Evolutionary conservation across 1,140 invertebrate species (phyloP), one percentile per base, ranked within the genome.

Genomic region (fruit fly (Drosophila melanogaster)): DNA sequence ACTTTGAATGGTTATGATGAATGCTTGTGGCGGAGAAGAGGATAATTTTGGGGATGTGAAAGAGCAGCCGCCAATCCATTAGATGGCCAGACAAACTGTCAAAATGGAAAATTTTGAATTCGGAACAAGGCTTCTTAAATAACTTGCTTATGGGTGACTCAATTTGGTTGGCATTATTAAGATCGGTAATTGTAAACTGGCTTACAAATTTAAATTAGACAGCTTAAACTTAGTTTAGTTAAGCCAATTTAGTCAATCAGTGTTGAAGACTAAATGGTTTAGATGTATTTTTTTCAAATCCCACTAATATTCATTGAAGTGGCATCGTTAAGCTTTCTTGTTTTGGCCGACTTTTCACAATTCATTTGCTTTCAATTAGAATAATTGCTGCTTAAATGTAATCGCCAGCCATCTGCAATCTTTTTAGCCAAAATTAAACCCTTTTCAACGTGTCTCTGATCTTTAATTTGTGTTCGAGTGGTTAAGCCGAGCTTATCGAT

Each of bases 1-100:
- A 47, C 62, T 69, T 67, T 55, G 62, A 67, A 67, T 51, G 62
- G 66, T 55, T 67, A 69, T 69, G 49, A 70, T 70, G 62, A 69
- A 69, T 47, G 49, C 24, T 17, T 38, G 40, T 38, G 66, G 49
- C 4, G 7, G 7, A 7, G 30, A n/a, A 12, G 14, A 19, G 17
- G 37, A 1, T 10, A 6, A n/a, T 4, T 53, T 41, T 22, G 17
- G 17, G 8, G 2, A 10, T 24, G 15, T 53, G 47, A 54, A 37
- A 44, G 38, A 44, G 12, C 50, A 57, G 51, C 67, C 65, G 43
- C 40, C 43, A 70, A 70, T 70, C 67, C 67, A 70, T 70, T 70
- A 70, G 67, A 47, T 14, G 65, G 0, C 43, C 51, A 56, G 54
- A 70, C 41, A 56, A 70, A 41, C 69, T 70, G 35, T 70, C 66